Percentiles rank a stretch among this genome's conserved stretches.
Evolutionary conservation across 2,797 vertebrate genomes (phyloP).

Genomic region (Pangasius macronema): DNA sequence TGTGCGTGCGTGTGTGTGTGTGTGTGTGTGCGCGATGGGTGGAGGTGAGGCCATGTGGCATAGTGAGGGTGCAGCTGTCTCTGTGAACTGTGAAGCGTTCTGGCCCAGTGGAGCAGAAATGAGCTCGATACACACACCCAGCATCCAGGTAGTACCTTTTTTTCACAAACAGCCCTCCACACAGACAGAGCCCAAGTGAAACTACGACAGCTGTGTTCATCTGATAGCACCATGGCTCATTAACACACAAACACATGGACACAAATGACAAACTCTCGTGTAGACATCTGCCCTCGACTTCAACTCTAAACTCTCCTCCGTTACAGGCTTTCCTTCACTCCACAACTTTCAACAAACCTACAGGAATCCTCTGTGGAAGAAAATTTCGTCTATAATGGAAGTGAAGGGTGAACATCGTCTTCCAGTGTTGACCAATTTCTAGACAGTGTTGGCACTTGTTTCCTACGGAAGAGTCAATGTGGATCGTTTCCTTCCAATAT

Average conservation of each 20-base stretch:
- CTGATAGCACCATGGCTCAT: conserved; percentile 78
- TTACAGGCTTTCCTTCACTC: not conserved
- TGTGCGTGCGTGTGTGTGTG: conserved; percentile 39
- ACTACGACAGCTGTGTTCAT: conserved; percentile 77
- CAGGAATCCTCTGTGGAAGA: not conserved
- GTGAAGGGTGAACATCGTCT: not conserved
- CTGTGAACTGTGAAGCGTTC: conserved; percentile 56
- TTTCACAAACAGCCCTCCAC: conserved; percentile 45
- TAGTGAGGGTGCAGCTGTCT: conserved; percentile 65
- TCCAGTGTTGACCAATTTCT: not conserved
- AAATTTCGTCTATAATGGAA: not conserved
- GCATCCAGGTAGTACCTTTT: conserved; percentile 56
- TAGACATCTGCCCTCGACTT: conserved; percentile 40
- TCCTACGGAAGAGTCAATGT: not conserved
- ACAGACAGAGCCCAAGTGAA: conserved; percentile 65
- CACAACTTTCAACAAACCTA: not conserved
- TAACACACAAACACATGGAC: conserved; percentile 59
- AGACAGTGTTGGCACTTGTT: too few relatives aligned
- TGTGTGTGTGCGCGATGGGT: conserved; percentile 32
- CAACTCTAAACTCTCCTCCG: conserved; percentile 26
- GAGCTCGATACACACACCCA: conserved; percentile 49
- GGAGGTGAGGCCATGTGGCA: conserved; percentile 66
- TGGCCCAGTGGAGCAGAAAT: conserved; percentile 59
- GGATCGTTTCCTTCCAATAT: not conserved
- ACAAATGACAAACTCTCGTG: conserved; percentile 47